A percentile compares a stretch with the other conserved stretches of the same genome.
Evolutionary conservation across 2,113 vertebrate genomes (phyloP).

Genomic region (Pycnonotus jocosus): DNA sequence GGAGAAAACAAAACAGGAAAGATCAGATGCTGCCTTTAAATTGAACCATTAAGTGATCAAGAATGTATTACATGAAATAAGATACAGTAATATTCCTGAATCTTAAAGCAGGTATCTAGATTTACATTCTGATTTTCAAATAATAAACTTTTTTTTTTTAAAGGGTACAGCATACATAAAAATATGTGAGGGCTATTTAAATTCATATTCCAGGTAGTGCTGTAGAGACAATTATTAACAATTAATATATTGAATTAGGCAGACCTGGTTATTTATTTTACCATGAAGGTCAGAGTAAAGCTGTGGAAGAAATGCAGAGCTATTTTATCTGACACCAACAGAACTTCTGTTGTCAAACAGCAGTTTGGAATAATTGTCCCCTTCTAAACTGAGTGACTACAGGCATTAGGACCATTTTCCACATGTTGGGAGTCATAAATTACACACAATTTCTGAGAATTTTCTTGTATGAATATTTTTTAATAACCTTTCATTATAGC

Average conservation of each 20-base stretch:
- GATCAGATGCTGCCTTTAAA: background rate
- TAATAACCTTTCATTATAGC: background rate
- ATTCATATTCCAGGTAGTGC: background rate
- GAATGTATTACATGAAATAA: background rate
- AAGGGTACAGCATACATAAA: background rate
- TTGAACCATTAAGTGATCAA: background rate
- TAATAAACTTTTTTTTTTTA: background rate
- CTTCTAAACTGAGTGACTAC: background rate
- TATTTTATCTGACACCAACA: background rate
- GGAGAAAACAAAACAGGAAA: background rate
- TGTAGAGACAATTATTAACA: background rate
- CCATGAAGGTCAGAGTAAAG: background rate
- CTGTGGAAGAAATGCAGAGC: background rate
- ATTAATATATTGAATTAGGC: background rate
- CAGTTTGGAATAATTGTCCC: background rate
- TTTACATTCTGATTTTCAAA: background rate
- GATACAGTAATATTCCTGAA: background rate
- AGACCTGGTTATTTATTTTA: background rate
- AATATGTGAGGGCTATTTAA: background rate
- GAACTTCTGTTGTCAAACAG: background rate
- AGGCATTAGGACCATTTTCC: background rate
- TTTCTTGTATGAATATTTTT: background rate
- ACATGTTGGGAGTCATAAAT: background rate
- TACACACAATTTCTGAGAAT: background rate
- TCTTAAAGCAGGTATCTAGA: background rate